These are phyloP conservation scores for Brassicogethes aeneus DNA, from an alignment of 2,888 invertebrate species.

Conservation along the genomic window DNA sequence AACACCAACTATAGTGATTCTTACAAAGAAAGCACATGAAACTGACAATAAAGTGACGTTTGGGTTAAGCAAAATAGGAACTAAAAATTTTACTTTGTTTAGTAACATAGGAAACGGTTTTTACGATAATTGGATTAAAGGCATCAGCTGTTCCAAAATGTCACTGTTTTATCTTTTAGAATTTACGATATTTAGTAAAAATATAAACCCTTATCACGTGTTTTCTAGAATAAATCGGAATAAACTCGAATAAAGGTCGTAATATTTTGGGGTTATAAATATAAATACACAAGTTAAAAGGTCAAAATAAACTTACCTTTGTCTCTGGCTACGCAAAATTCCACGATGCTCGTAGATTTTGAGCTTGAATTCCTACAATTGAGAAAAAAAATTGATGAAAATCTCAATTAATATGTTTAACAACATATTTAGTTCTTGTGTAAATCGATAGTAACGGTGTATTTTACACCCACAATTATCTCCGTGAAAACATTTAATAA, in stretches of 20 bases:
- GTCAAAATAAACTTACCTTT: slow-evolving; percentile 22
- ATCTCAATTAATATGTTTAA: slow-evolving; percentile 11
- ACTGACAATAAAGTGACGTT: background rate
- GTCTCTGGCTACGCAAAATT: slow-evolving; percentile 25
- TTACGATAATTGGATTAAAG: too few species aligned
- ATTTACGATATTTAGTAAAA: background rate
- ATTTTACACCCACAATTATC: slow-evolving; percentile 14
- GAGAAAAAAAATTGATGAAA: slow-evolving; percentile 15
- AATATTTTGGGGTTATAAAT: slow-evolving; percentile 1
- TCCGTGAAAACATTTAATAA: slow-evolving; percentile 6
- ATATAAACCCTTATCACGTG: slow-evolving; percentile 1
- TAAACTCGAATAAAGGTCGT: slow-evolving; percentile 1
- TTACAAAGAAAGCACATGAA: background rate
- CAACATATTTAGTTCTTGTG: slow-evolving; percentile 13
- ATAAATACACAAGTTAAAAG: slow-evolving; percentile 7
- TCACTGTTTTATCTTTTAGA: slow-evolving; percentile 4
- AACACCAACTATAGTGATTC: background rate
- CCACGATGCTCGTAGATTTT: slow-evolving; percentile 25
- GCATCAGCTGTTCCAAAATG: slow-evolving; percentile 5
- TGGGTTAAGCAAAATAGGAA: background rate
- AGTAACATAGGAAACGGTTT: background rate
- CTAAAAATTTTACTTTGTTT: background rate
- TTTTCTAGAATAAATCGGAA: background rate
- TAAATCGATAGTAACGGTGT: slow-evolving; percentile 18
- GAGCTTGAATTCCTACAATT: slow-evolving; percentile 22